Evolutionary conservation across 2,113 vertebrate species (phyloP).

Genomic region (Varanus komodoensis): DNA sequence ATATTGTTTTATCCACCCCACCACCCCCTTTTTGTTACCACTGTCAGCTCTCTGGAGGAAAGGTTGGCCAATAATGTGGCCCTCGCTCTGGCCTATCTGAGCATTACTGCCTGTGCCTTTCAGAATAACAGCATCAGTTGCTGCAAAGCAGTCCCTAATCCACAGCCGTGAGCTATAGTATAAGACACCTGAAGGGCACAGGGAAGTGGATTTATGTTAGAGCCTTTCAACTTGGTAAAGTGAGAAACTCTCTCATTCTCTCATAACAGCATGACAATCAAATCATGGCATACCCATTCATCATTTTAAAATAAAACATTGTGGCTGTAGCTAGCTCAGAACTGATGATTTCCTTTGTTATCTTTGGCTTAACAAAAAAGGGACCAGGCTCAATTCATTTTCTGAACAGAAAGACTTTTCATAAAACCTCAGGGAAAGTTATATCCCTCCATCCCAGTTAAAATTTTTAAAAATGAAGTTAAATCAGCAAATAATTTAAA

Average conservation of each 20-base stretch:
- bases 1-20: neutral
- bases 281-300: too few relatives aligned
- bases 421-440: conserved; percentile 12
- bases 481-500: conserved; percentile 19
- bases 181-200: neutral
- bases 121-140: neutral
- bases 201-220: neutral
- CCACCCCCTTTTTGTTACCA: neutral
- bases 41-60: neutral
- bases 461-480: neutral
- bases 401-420: neutral
- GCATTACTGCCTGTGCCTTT: neutral
- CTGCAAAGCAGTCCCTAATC: neutral
- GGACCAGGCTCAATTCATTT: neutral
- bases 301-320: neutral
- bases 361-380: neutral
- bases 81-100: neutral
- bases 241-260: neutral
- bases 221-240: neutral
- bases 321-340: neutral
- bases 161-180: neutral
- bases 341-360: conserved; percentile 20
- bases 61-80: neutral
- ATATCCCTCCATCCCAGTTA: conserved; percentile 22
- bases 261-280: neutral